These are phyloP conservation scores for Parnassius apollo DNA, from an alignment of 2,888 invertebrate species.

Conservation along the genomic window DNA sequence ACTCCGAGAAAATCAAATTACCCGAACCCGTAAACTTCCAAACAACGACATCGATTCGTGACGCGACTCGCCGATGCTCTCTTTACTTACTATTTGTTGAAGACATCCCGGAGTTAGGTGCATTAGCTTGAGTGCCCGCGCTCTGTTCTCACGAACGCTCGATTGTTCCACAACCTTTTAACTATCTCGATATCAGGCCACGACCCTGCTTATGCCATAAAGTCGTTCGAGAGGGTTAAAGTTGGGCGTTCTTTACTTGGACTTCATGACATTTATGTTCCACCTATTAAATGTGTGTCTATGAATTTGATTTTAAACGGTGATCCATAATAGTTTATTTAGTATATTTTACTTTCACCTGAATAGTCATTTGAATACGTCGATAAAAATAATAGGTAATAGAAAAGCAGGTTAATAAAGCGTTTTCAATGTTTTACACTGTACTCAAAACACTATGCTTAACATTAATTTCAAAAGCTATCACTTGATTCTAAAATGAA, in stretches of 20 bases:
- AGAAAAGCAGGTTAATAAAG: too few relatives aligned
- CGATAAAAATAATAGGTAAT: too few relatives aligned
- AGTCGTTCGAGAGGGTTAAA: constrained; percentile 48
- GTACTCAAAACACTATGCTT: too few relatives aligned
- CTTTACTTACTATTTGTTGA: constrained; percentile 40
- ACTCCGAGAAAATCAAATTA: constrained; percentile 34
- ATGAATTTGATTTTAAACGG: too few relatives aligned
- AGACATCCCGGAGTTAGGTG: constrained; percentile 37
- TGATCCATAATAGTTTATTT: too few relatives aligned
- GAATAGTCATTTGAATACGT: too few relatives aligned
- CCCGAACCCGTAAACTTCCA: constrained; percentile 33
- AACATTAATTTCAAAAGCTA: too few relatives aligned
- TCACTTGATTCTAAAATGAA: too few relatives aligned
- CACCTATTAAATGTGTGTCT: constrained; percentile 6
- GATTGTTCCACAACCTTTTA: constrained; percentile 71
- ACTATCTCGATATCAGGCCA: constrained; percentile 71
- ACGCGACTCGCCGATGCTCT: constrained; percentile 40
- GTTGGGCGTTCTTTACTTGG: constrained; percentile 32
- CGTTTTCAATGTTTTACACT: too few relatives aligned
- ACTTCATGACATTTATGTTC: constrained; percentile 10
- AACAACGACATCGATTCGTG: constrained; percentile 44
- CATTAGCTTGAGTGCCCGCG: constrained; percentile 51
- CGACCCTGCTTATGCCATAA: constrained; percentile 61
- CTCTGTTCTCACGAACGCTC: constrained; percentile 69
- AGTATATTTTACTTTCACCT: too few relatives aligned